Evolutionary conservation across 2,888 invertebrate species (phyloP).

Genomic region (Cybosia mesomella): DNA sequence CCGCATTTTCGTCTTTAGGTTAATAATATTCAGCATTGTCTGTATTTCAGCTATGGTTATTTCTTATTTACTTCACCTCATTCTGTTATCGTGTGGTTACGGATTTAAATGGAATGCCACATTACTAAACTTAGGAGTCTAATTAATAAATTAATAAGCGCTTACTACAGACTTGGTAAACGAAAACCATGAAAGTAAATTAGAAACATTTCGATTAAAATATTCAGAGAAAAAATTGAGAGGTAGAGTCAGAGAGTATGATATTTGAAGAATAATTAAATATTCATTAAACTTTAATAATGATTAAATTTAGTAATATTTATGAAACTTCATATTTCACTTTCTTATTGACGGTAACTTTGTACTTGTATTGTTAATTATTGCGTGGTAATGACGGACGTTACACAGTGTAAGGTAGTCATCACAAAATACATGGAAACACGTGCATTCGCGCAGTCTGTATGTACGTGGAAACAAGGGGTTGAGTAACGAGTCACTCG

Average conservation of each 20-base stretch:
- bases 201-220: conserved; percentile 15
- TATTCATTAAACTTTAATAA: no score
- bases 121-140: conserved; percentile 29
- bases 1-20: conserved; percentile 52
- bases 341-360: no score
- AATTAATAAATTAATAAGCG: conserved; percentile 34
- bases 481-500: no score
- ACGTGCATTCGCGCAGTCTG: no score
- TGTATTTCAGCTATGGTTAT: conserved; percentile 41
- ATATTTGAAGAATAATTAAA: no score
- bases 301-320: no score
- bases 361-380: no score
- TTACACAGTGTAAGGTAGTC: no score
- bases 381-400: no score
- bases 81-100: conserved; percentile 32
- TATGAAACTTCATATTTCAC: no score
- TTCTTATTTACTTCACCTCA: conserved; percentile 43
- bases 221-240: conserved; percentile 3
- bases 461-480: no score
- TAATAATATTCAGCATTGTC: conserved; percentile 49
- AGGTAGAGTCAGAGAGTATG: neutral
- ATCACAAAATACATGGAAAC: no score
- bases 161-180: conserved; percentile 12
- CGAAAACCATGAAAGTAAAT: conserved; percentile 19
- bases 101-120: conserved; percentile 33